Evolutionary conservation across 2,888 invertebrate species (phyloP), one percentile per base, ranked within the genome.

Genomic region (Oscheius myriophilus): DNA sequence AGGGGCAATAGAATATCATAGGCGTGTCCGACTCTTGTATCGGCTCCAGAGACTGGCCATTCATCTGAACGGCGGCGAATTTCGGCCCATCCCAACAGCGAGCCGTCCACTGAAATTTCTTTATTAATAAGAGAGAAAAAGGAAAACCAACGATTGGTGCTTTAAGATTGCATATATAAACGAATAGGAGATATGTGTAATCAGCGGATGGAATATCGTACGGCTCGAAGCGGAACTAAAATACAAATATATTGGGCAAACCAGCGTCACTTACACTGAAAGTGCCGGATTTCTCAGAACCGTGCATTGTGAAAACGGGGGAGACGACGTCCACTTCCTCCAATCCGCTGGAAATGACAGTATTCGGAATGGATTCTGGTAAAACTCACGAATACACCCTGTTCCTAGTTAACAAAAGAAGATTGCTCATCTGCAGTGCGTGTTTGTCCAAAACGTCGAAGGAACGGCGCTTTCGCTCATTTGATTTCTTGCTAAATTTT

Each of bases 261-360:
- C 16, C 45, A n/a, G n/a, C n/a, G 33, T 49, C 11, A 49, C 18
- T 49, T 6, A 49, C 18, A 49, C 6, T 6, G 18, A 21, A 49
- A 4, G 21, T 21, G 21, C 49, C 49, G n/a, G 18, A 49, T 18
- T 18, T 49, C 4, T n/a, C 49, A 49, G 9, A 18, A 9, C 49
- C 21, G 11, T n/a, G 3, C 49, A 18, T 49, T 21, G 18, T 49
- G 49, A 21, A 49, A 49, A 49, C n/a, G 49, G 21, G 49, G 6
- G 49, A 49, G 49, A 49, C 49, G 49, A 49, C 49, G 18, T 49
- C 21, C n/a, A 49, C 49, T 49, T 49, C 49, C 21, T 49, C 49
- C 2, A 49, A 49, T 21, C 18, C n/a, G 21, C 49, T 49, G 21
- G 16, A 49, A 49, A 49, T 6, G 3, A 21, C n/a, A 9, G 3